These are phyloP conservation scores for Tretioscincus oriximinensis DNA, from an alignment of 2,113 vertebrate species.

Conservation along the genomic window DNA sequence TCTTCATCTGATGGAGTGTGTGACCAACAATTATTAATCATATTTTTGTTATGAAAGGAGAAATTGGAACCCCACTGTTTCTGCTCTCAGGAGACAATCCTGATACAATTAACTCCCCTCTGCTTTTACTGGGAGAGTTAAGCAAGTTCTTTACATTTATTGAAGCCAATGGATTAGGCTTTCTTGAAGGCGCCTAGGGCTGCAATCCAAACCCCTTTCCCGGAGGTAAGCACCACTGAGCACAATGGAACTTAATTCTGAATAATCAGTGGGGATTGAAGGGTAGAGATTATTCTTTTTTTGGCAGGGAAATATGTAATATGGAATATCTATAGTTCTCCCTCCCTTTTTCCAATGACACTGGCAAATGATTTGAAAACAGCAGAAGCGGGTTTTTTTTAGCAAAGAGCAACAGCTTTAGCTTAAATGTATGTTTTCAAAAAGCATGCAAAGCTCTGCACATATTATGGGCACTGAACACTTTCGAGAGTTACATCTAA, in stretches of 20 bases:
- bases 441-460: neutral
- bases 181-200: neutral
- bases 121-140: neutral
- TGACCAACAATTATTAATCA: too few species aligned
- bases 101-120: neutral
- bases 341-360: neutral
- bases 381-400: neutral
- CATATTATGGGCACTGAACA: neutral
- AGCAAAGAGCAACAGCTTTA: neutral
- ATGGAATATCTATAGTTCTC: neutral
- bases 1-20: too few species aligned
- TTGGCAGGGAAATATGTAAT: too few species aligned
- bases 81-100: conserved; percentile 14
- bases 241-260: too few species aligned
- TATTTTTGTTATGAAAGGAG: neutral
- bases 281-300: too few species aligned
- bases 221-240: too few species aligned
- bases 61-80: conserved; percentile 3
- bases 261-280: too few species aligned
- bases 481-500: neutral
- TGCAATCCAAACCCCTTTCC: neutral
- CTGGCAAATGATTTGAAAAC: neutral
- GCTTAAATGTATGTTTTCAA: neutral
- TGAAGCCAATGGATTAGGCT: neutral
- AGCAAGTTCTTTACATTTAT: neutral